Base-by-base conservation (phyloP, 2,797 vertebrate genomes). In the Diglossa cyanea region DNA sequence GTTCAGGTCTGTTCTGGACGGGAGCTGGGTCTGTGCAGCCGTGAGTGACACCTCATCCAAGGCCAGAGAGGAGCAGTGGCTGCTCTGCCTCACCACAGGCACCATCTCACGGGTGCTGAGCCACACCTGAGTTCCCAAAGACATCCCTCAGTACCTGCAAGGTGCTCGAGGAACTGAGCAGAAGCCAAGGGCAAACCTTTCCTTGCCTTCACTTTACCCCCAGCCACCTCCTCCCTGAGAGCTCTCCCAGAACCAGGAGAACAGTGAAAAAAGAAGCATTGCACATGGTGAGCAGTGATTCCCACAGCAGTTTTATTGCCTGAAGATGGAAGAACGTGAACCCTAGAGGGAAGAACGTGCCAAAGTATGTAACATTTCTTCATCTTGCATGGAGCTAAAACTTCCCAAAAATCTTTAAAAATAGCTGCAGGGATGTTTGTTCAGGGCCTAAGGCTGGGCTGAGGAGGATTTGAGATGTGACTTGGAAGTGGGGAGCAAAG, bases 361-460 rank as follows among this genome's bases (percentile, higher is more conserved):
- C 94, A 92, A 96, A 96, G 71, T 89, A 94, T 89, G 78, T 92
- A 93, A 65, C 33, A 74, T 93, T 95, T 94, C 86, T 92, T 37
- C 81, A 44, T 92, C 71, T 82, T 71, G 28, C 33, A 13, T 26
- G 31, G 55, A 95, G 83, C 74, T 85, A 55, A 48, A 88, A 53
- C 88, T 94, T 92, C 95, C 47, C 86, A 63, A 94, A 93, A 92
- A 26, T 50, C 44, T 91, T 96, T 91, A 87, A 79, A 95, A 95
- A 95, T 95, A 96, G 77, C 92, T 37, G 35, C 74, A 20, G 65
- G 39, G 65, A 63, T 95, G 72, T 94, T 92, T 95, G 82, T 19
- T 73, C 77, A 77, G 40, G 63, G 63, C 31, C 67, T 31, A n/a
- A 68, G 53, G 53, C 74, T 51, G 30, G 21, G 58, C 85, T 44